phyloP scores from a whole-genome alignment of 2,113 vertebrate genomes.

The Panthera uncia region DNA sequence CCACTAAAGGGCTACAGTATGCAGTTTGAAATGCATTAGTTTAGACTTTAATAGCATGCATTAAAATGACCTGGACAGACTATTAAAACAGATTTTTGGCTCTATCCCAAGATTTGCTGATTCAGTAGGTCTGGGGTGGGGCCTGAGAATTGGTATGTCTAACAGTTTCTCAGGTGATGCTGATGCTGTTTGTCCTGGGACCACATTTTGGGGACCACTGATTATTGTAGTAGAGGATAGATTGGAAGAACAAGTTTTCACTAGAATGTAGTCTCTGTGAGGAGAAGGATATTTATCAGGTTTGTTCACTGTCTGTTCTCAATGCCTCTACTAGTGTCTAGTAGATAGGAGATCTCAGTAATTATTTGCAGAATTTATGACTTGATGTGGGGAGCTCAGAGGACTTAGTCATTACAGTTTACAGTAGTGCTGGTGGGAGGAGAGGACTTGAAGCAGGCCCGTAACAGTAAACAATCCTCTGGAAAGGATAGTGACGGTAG shows the following conservation, averaged over 20 bases:
- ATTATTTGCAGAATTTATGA: constrained; percentile 1
- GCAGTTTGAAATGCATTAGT: background rate
- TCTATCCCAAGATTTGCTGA: background rate
- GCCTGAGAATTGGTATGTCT: background rate
- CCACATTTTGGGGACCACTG: background rate
- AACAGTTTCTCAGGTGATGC: background rate
- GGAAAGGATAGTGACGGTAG: background rate
- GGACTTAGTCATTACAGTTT: background rate
- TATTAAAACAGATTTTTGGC: background rate
- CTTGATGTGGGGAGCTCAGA: background rate
- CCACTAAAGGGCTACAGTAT: background rate
- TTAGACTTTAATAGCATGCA: background rate
- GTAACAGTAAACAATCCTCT: background rate
- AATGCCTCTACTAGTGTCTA: background rate
- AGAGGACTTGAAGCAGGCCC: background rate
- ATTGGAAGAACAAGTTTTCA: background rate
- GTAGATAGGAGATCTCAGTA: background rate
- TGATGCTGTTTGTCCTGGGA: background rate
- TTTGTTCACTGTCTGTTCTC: background rate
- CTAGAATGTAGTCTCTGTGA: background rate
- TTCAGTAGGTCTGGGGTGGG: background rate
- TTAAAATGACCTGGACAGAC: background rate
- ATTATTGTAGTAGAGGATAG: background rate
- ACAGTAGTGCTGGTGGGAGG: background rate
- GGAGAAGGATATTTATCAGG: background rate